phyloP scores from a whole-genome alignment of 2,888 invertebrate species.

The Drosophila maculinotata region DNA sequence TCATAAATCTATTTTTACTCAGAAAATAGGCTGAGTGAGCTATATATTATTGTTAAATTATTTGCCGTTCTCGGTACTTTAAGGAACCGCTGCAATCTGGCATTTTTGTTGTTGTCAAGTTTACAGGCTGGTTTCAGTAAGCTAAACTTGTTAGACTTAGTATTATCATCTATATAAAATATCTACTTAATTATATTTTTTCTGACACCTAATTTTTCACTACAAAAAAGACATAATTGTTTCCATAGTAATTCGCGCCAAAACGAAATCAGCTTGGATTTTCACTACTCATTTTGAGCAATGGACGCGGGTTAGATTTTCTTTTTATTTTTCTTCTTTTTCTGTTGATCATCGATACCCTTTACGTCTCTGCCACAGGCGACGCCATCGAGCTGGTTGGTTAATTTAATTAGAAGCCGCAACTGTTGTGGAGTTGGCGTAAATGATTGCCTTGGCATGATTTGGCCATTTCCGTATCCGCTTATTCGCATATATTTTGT shows the following conservation, averaged over 20 bases:
- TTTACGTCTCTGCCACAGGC: slow-evolving; percentile 14
- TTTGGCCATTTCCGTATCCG: slow-evolving; percentile 56
- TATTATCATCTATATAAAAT: too few species aligned
- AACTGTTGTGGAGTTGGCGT: slow-evolving; percentile 64
- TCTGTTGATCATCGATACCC: slow-evolving; percentile 23
- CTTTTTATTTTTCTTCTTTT: neutral
- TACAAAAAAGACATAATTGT: too few species aligned
- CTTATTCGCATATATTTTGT: slow-evolving; percentile 38
- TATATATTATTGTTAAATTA: too few species aligned
- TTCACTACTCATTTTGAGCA: slow-evolving; percentile 57
- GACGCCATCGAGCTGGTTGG: slow-evolving; percentile 26
- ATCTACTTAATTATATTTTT: too few species aligned
- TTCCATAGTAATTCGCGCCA: slow-evolving; percentile 10
- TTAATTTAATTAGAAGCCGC: slow-evolving; percentile 76
- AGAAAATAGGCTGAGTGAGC: too few species aligned
- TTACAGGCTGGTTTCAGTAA: too few species aligned
- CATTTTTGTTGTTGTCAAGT: too few species aligned
- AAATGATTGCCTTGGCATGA: slow-evolving; percentile 72
- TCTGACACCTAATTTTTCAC: too few species aligned
- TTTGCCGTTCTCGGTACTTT: too few species aligned
- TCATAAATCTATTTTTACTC: too few species aligned
- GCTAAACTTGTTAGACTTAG: too few species aligned
- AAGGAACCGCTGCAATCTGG: too few species aligned
- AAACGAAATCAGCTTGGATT: slow-evolving; percentile 41
- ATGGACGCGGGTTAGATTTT: slow-evolving; percentile 7